Percentiles rank a stretch among this genome's conserved stretches.
Conservation (phyloP, 2,888 invertebrate genomes). For the Pogonocherus hispidulus region DNA sequence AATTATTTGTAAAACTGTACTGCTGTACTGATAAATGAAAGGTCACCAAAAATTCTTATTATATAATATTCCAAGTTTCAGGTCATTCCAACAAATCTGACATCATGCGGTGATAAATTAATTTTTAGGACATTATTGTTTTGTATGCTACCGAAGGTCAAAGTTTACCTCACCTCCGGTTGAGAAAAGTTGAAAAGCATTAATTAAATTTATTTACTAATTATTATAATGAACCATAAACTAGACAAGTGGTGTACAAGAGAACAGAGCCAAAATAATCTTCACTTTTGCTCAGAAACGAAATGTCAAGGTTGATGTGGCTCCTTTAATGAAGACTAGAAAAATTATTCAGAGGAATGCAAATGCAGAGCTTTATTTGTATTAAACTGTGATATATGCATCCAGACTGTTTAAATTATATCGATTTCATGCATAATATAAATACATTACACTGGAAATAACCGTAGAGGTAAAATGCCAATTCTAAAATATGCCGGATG, state of each 20-base stretch:
- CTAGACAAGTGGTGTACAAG: neutral
- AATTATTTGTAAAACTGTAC: too few relatives aligned
- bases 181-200: neutral
- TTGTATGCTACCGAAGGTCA: too few relatives aligned
- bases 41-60: neutral
- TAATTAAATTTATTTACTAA: neutral
- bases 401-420: too few relatives aligned
- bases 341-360: too few relatives aligned
- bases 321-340: too few relatives aligned
- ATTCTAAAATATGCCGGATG: neutral
- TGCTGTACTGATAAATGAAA: neutral
- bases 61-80: neutral
- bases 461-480: neutral
- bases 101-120: too few relatives aligned
- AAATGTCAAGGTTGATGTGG: conserved; percentile 6
- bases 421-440: too few relatives aligned
- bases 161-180: neutral
- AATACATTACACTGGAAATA: too few relatives aligned
- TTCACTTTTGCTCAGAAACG: neutral
- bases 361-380: too few relatives aligned
- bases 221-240: neutral
- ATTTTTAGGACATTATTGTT: too few relatives aligned
- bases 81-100: too few relatives aligned
- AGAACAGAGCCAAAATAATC: neutral
- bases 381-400: too few relatives aligned